Percentiles rank a stretch among this genome's conserved stretches.
Conservation (phyloP, 2,113 vertebrate genomes). For the Pelusios castaneus region DNA sequence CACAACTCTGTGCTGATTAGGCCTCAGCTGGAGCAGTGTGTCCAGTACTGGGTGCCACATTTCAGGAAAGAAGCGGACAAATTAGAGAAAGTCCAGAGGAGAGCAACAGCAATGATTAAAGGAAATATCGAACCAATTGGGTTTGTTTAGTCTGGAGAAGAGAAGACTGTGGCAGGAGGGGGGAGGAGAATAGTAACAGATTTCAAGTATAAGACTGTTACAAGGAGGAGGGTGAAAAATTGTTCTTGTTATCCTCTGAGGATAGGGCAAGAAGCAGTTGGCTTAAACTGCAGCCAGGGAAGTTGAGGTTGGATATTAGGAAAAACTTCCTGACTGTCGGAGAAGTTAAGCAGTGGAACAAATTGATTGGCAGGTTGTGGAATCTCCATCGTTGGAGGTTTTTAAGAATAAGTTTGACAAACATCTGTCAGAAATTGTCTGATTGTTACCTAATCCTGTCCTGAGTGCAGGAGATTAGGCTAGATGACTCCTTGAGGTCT, state of each 20-base stretch:
- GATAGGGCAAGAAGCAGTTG: not conserved
- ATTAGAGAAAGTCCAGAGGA: not conserved
- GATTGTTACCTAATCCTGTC: not conserved
- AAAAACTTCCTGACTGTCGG: not conserved
- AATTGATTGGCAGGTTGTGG: not conserved
- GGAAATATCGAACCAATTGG: not conserved
- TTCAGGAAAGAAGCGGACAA: not conserved
- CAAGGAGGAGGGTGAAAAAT: not conserved
- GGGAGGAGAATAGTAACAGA: not conserved
- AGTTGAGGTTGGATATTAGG: not conserved
- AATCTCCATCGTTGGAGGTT: not conserved
- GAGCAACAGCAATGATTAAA: not conserved
- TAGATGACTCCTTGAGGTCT: not conserved
- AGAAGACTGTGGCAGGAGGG: not conserved
- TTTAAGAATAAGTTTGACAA: not conserved
- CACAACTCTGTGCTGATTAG: not conserved
- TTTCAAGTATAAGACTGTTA: not conserved
- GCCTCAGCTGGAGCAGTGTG: not conserved
- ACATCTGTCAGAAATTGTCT: not conserved
- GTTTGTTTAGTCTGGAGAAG: not conserved
- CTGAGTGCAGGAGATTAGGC: not conserved
- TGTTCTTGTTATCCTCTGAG: not conserved
- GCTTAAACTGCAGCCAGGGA: not conserved
- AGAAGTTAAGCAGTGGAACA: not conserved
- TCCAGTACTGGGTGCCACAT: not conserved